phyloP scores from a whole-genome alignment of 2,888 invertebrate genomes.

The Drosophila colorata region DNA sequence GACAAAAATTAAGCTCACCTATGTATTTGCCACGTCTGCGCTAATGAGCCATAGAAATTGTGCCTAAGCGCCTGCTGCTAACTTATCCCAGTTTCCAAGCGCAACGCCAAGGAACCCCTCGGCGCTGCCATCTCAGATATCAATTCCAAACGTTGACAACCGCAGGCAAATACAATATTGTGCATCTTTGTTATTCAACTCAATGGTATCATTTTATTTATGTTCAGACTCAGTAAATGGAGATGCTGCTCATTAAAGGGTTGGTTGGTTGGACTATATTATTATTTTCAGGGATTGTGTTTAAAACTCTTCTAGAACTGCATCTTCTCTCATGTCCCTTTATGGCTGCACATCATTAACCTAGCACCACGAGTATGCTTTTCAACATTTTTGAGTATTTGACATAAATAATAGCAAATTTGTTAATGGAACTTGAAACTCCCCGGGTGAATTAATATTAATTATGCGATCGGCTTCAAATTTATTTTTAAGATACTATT shows the following conservation, averaged over 20 bases:
- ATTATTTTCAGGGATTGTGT: background rate
- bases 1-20: conserved; percentile 66
- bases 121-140: conserved; percentile 36
- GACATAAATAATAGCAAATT: too few relatives aligned
- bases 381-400: too few relatives aligned
- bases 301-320: too few relatives aligned
- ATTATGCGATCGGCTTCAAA: too few relatives aligned
- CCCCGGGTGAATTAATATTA: too few relatives aligned
- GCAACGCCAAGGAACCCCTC: conserved; percentile 45
- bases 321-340: background rate
- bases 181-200: background rate
- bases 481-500: too few relatives aligned
- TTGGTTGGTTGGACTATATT: too few relatives aligned
- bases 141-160: conserved; percentile 1
- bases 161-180: background rate
- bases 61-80: conserved; percentile 49
- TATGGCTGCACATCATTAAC: background rate
- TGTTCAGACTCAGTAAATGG: background rate
- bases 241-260: background rate
- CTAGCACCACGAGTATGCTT: too few relatives aligned
- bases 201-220: background rate
- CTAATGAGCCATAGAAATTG: conserved; percentile 79
- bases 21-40: conserved; percentile 74
- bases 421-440: too few relatives aligned
- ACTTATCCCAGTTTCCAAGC: conserved; percentile 18